A percentile compares a stretch with the other conserved stretches of the same genome.
phyloP scores from a whole-genome alignment of 2,888 invertebrate genomes.

The Agrochola circellaris region DNA sequence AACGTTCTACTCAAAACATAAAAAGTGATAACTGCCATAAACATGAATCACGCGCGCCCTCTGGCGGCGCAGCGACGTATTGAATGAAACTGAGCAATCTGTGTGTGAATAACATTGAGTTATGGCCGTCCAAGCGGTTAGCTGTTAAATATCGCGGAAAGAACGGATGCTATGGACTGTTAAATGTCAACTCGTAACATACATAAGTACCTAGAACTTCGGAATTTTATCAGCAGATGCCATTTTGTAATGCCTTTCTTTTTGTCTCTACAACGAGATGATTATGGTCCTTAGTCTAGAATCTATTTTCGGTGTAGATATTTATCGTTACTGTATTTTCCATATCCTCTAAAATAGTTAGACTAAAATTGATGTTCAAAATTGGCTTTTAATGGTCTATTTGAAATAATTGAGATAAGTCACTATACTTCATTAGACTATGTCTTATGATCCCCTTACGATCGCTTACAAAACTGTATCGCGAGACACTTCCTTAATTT shows the following conservation, averaged over 20 bases:
- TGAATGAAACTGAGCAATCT: constrained; percentile 40
- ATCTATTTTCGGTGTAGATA: neutral
- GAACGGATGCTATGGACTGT: constrained; percentile 9
- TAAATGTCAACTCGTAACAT: neutral
- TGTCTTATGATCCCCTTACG: neutral
- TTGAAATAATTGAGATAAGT: neutral
- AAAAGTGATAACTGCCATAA: constrained; percentile 38
- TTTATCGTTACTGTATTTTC: neutral
- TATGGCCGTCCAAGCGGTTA: neutral
- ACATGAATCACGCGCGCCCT: constrained; percentile 37
- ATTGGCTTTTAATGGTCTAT: neutral
- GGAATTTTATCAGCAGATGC: neutral
- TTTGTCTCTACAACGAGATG: neutral
- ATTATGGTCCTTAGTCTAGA: neutral
- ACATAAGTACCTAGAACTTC: neutral
- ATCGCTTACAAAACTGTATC: neutral
- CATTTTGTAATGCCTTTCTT: neutral
- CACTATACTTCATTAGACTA: neutral
- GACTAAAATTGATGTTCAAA: neutral
- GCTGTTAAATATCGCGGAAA: constrained; percentile 33
- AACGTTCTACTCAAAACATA: constrained; percentile 30
- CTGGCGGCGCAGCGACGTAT: constrained; percentile 28
- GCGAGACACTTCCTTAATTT: constrained; percentile 6
- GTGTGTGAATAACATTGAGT: constrained; percentile 31
- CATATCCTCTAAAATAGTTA: neutral